Evolutionary conservation across 2,888 invertebrate species (phyloP).

Genomic region (Torymus auratus): DNA sequence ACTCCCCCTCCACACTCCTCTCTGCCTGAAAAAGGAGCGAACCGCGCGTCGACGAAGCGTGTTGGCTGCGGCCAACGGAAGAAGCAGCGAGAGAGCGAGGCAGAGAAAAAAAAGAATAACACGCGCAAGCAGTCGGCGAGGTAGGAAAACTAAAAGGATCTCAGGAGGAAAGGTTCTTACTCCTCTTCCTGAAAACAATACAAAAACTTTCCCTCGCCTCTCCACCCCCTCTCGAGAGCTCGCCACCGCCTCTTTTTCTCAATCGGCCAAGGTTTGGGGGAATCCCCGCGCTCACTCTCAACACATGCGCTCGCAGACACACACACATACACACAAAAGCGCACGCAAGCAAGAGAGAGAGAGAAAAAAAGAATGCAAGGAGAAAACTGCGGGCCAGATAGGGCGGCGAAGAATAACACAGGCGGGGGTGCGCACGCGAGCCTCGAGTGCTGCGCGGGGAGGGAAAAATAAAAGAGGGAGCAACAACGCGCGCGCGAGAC

Average conservation of each 20-base stretch:
- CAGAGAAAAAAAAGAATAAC: background rate
- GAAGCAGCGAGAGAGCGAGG: background rate
- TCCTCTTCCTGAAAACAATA: conserved; percentile 19
- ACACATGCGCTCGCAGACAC: background rate
- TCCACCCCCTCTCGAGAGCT: background rate
- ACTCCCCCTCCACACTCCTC: no score
- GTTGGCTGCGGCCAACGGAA: no score
- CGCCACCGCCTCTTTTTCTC: background rate
- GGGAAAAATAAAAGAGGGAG: background rate
- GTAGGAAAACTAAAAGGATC: conserved; percentile 33
- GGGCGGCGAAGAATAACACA: no score
- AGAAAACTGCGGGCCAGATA: no score
- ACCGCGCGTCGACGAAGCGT: no score
- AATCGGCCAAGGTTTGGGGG: conserved; percentile 15
- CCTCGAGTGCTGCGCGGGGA: background rate
- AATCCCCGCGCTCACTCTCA: background rate
- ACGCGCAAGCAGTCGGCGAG: conserved; percentile 6
- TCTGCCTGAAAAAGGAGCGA: background rate
- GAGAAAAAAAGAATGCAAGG: background rate
- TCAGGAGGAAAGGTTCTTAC: conserved; percentile 16
- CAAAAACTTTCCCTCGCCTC: conserved; percentile 5
- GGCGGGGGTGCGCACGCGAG: background rate
- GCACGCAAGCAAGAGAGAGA: background rate
- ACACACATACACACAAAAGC: conserved; percentile 7
- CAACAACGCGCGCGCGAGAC: background rate